Percentiles rank a stretch among this genome's conserved stretches.
These are phyloP conservation scores for Dysidea cf. avara DNA, from an alignment of 37 sponge, comb jelly and placozoan species.

Conservation along the genomic window DNA sequence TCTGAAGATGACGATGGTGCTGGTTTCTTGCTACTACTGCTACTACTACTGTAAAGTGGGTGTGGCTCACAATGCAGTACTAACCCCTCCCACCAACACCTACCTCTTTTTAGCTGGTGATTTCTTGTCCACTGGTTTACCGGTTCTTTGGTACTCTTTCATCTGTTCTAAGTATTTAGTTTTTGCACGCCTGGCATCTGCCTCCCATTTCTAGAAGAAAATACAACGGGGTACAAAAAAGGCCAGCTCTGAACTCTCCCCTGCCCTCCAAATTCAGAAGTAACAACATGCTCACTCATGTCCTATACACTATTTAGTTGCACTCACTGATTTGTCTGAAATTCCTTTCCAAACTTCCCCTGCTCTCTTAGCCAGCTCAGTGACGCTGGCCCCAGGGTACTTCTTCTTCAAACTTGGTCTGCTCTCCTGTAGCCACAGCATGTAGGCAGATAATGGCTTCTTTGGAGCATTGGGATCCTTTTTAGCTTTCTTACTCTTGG, in stretches of 20 bases:
- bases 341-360: slow-evolving; percentile 87
- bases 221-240: neutral
- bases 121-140: too few relatives aligned
- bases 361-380: slow-evolving; percentile 84
- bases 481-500: slow-evolving; percentile 14
- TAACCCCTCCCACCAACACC: neutral
- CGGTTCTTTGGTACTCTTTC: slow-evolving; percentile 64
- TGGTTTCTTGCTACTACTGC: neutral
- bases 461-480: slow-evolving; percentile 94
- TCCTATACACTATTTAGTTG: too few relatives aligned
- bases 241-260: too few relatives aligned
- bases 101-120: slow-evolving; percentile 11
- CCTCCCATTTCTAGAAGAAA: slow-evolving; percentile 58
- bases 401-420: slow-evolving; percentile 66
- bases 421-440: slow-evolving; percentile 87
- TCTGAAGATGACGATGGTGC: neutral
- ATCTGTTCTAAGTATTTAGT: slow-evolving; percentile 56
- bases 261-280: too few relatives aligned
- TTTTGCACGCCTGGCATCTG: slow-evolving; percentile 43
- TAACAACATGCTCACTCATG: too few relatives aligned
- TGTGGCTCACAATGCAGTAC: neutral
- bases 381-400: slow-evolving; percentile 54
- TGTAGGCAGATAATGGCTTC: slow-evolving; percentile 84
- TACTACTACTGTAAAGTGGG: neutral
- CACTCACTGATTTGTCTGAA: slow-evolving; percentile 63